phyloP scores from a whole-genome alignment of 2,113 vertebrate genomes.

The Hystrix cristata region DNA sequence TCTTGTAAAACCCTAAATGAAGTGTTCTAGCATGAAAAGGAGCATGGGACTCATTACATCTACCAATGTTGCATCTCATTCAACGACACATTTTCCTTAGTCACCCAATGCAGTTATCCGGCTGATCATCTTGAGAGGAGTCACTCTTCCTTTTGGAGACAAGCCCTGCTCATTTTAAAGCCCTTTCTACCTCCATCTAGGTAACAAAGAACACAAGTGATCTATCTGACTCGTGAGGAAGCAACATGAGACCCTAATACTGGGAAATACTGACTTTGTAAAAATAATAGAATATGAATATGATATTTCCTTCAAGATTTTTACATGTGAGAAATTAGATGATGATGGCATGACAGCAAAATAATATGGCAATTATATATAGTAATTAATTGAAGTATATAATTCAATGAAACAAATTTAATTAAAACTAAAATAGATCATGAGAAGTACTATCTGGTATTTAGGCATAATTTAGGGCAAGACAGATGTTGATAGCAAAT shows the following conservation, averaged over 20 bases:
- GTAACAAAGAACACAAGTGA: background rate
- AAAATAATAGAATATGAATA: background rate
- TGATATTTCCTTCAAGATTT: background rate
- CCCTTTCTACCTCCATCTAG: background rate
- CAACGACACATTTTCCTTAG: background rate
- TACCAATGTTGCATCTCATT: background rate
- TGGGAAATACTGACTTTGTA: background rate
- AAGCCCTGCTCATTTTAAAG: background rate
- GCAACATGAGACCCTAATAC: background rate
- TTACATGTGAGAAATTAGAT: slow-evolving; percentile 35
- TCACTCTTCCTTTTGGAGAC: background rate
- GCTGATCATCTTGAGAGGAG: background rate
- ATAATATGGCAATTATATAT: background rate
- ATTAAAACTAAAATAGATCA: background rate
- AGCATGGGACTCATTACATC: background rate
- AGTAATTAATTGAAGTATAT: background rate
- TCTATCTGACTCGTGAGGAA: background rate
- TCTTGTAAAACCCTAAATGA: background rate
- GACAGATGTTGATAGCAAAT: background rate
- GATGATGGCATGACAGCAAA: background rate
- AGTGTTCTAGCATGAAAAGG: slow-evolving; percentile 3
- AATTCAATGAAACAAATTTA: slow-evolving; percentile 7
- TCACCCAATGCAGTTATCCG: background rate
- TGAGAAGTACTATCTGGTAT: background rate
- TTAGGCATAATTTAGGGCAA: background rate